Base-by-base conservation (phyloP, 2,888 invertebrate species). In the Crioceris asparagi region DNA sequence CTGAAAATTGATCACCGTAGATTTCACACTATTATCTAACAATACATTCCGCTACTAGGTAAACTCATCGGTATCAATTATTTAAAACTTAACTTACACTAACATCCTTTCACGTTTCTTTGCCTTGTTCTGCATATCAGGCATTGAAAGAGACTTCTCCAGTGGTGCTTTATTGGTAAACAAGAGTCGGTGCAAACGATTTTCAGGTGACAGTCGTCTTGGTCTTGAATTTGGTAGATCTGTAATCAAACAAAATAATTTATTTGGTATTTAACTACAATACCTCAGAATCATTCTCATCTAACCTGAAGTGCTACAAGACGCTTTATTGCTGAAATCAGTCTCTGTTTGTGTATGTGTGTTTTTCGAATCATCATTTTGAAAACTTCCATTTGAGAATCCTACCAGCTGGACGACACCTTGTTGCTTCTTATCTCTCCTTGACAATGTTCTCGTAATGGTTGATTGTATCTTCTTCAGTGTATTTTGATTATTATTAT, bases 111-210 rank as follows among this genome's bases (percentile, higher is more conserved):
- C 77, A 34, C 75, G 68, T 53, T 79, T 83, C 61, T 83, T 85
- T 2, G 70, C 70, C 51, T 76, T 78, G 23, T 76, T 79, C 52
- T 83, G 79, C 52, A 88, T 83, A 52, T 88, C 85, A 0, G 88
- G 87, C 78, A 88, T 79, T 0, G 87, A 87, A 11, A 78, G 66
- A 1, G 86, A 84, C 60, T 87, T 87, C 56, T 84, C 83, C 30
- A 87, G 59, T 0, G 82, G 78, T 6, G 74, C 73, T 46, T 62
- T 62, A 17, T 54, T 57, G 4, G 53, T 43, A 32, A 57, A 56
- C n/a, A 57, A 40, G 5, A 57, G 38, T 17, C 49, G 45, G 29
- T 54, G 57, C 3, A 74, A 51, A 47, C 65, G 69, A 38, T 63
- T 68, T 35, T 74, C 72, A 1, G 67, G 63, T 1, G 65, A 60